Base-by-base conservation (phyloP, 2,113 vertebrate genomes). In the Circaetus cinerascens region DNA sequence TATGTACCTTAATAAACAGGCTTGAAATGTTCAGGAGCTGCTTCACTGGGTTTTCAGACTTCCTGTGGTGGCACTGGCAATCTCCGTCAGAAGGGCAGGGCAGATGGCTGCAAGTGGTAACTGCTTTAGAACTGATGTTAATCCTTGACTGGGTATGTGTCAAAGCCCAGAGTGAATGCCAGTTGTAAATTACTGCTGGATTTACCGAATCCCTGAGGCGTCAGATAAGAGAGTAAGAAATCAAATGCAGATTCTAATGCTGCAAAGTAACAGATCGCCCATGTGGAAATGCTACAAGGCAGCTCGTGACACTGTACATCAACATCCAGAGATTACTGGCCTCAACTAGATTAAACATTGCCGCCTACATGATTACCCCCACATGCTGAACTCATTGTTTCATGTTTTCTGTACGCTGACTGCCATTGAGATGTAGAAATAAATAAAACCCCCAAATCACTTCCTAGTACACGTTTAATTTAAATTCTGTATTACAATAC, bases 221-320 rank as follows among this genome's bases (percentile, higher is more conserved):
- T 7, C 81, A 94, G 93, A 67, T 94, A 94, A 90, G 79, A 90
- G 40, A 80, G 48, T 48, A 76, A 94, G 76, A 96, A 96, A 96
- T 96, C 45, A 82, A 87, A 94, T 80, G 57, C 86, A 93, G 88
- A 95, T 94, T 95, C 34, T 83, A 60, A 75, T 55, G 26, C 74
- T 84, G 43, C 36, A 25, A 41, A 96, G 75, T 80, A 92, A 80
- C 67, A 90, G 89, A 85, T 94, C 55, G 1, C 86, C 90, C 86
- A 83, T 93, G 94, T 95, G 86, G 91, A 96, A 96, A 78, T 68
- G 77, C 77, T 94, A 55, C 90, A 73, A 91, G 84, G 84, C 89
- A 68, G 64, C n/a, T 20, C 68, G 46, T 84, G 86, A 86, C 90
- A 68, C 50, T 87, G 83, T 46, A 25, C 66, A 85, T 91, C 57